Conservation (phyloP, 2,113 vertebrate genomes). For the Phycodurus eques region DNA sequence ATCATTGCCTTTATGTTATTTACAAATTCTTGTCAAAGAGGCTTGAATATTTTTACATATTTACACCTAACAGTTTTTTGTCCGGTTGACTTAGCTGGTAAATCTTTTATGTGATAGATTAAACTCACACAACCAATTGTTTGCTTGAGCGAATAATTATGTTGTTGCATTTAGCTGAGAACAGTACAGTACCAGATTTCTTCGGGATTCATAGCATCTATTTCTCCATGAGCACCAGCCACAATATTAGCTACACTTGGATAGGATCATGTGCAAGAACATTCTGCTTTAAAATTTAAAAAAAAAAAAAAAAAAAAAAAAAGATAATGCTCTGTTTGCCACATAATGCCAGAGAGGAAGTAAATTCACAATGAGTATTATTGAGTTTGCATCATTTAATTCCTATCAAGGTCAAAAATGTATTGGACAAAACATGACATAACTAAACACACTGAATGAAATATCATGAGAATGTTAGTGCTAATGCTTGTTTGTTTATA, state of each 20-base stretch:
- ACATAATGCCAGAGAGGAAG: not conserved
- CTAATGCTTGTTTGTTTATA: too few relatives aligned
- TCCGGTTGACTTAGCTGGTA: slow-evolving; percentile 14
- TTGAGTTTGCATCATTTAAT: too few relatives aligned
- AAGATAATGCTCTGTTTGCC: not conserved
- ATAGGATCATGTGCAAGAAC: not conserved
- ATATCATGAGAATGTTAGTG: too few relatives aligned
- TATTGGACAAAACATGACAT: too few relatives aligned
- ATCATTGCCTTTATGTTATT: not conserved
- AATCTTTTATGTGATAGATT: not conserved
- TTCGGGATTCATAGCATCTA: not conserved
- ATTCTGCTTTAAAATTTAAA: not conserved
- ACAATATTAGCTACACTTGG: not conserved
- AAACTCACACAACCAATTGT: not conserved
- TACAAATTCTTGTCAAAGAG: slow-evolving; percentile 1
- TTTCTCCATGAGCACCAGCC: not conserved
- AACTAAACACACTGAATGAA: too few relatives aligned
- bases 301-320: not conserved
- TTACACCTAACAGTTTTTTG: not conserved
- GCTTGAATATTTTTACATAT: slow-evolving; percentile 14
- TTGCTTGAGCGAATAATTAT: not conserved
- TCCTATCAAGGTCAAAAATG: too few relatives aligned
- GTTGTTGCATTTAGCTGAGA: not conserved
- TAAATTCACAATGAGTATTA: too few relatives aligned
- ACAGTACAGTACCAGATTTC: not conserved